Evolutionary conservation across 2,797 vertebrate species (phyloP).

Genomic region (Coccyzus lansbergi): DNA sequence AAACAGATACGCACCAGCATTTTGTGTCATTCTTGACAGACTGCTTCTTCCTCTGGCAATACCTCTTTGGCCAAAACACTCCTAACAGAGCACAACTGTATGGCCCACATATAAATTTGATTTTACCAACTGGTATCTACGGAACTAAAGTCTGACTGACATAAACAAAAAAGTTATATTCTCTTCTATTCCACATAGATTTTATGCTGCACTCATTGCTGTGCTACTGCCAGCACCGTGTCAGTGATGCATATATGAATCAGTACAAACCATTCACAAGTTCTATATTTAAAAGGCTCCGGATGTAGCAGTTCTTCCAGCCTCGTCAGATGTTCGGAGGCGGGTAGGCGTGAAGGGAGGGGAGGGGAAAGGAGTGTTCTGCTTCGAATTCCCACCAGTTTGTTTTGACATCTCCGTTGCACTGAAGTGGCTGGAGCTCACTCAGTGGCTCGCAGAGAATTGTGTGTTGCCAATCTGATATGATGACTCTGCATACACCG

Average conservation of each 20-base stretch:
- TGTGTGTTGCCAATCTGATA: conserved; percentile 61
- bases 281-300: conserved; percentile 72
- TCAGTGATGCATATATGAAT: conserved; percentile 72
- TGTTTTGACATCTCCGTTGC: conserved; percentile 75
- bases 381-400: conserved; percentile 67
- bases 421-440: conserved; percentile 64
- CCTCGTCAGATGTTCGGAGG: conserved; percentile 75
- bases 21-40: not conserved
- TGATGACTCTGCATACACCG: conserved; percentile 74
- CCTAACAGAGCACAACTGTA: not conserved
- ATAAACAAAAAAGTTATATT: conserved; percentile 64
- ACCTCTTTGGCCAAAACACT: not conserved
- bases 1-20: not conserved
- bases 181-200: conserved; percentile 46
- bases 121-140: not conserved
- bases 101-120: not conserved
- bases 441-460: conserved; percentile 67
- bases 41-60: not conserved
- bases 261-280: conserved; percentile 72
- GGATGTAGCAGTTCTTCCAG: conserved; percentile 73
- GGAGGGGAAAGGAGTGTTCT: conserved; percentile 64
- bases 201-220: conserved; percentile 63
- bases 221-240: conserved; percentile 57
- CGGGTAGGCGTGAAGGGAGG: conserved; percentile 69
- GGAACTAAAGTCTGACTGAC: conserved; percentile 55